A percentile compares a stretch with the other conserved stretches of the same genome.
These are phyloP conservation scores for Hippocampus zosterae DNA, from an alignment of 2,113 vertebrate genomes.

Conservation along the genomic window DNA sequence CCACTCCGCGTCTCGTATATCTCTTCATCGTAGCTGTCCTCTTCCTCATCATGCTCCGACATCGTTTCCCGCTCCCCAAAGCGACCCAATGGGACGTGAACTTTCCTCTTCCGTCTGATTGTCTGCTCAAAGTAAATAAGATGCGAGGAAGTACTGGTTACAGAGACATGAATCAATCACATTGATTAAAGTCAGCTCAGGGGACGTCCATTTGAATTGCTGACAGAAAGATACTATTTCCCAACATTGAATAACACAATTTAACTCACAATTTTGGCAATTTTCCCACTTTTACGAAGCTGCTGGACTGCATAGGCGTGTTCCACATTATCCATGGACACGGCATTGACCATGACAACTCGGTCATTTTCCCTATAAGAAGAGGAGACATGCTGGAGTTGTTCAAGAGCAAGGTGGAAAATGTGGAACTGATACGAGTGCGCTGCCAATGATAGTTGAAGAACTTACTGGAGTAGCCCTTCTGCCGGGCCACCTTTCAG, in stretches of 20 bases:
- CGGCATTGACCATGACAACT: conserved; percentile 97
- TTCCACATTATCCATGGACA: conserved; percentile 99
- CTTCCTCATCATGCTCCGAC: conserved; percentile 92
- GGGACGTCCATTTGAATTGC: background rate
- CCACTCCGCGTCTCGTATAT: conserved; percentile 79
- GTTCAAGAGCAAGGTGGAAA: conserved; percentile 19
- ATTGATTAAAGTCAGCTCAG: background rate
- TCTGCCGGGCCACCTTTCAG: conserved; percentile 97
- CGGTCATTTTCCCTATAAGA: conserved; percentile 91
- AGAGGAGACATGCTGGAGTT: conserved; percentile 36
- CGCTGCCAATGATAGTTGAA: conserved; percentile 6
- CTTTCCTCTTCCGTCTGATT: conserved; percentile 93
- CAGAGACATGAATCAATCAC: conserved; percentile 17
- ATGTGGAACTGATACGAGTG: conserved; percentile 28
- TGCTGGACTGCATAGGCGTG: conserved; percentile 98
- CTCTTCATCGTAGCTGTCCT: conserved; percentile 94
- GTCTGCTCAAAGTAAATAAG: conserved; percentile 72
- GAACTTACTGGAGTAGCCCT: conserved; percentile 92
- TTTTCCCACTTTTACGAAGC: conserved; percentile 97
- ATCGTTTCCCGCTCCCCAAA: conserved; percentile 86
- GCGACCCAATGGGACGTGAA: conserved; percentile 86
- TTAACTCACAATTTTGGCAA: conserved; percentile 95
- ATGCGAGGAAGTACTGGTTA: conserved; percentile 14
- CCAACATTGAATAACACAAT: background rate
- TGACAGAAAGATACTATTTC: background rate